A percentile compares a stretch with the other conserved stretches of the same genome.
Conservation (phyloP, 2,113 vertebrate genomes). For the Callithrix jacchus region DNA sequence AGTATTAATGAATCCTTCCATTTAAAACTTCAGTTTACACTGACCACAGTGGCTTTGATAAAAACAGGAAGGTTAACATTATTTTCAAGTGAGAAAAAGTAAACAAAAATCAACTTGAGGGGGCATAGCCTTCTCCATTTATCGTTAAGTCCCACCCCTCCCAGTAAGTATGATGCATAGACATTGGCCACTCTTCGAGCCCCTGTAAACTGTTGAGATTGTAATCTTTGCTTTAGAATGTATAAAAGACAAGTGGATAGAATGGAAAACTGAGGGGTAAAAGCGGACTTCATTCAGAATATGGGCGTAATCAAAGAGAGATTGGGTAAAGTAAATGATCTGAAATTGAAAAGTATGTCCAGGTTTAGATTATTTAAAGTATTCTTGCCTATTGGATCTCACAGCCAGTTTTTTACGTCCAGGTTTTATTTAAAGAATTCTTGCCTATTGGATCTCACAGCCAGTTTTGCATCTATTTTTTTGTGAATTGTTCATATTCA, state of each 20-base stretch:
- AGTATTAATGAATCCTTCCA: neutral
- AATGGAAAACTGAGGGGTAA: neutral
- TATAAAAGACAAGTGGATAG: neutral
- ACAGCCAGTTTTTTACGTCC: neutral
- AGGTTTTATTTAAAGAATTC: neutral
- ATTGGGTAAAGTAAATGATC: neutral
- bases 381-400: neutral
- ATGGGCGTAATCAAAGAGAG: neutral
- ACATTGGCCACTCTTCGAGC: rapidly evolving
- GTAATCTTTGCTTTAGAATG: neutral
- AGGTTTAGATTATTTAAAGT: neutral
- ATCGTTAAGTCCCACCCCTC: neutral
- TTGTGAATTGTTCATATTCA: neutral
- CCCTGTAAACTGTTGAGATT: neutral
- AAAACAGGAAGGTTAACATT: neutral
- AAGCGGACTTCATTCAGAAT: neutral
- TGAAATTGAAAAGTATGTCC: neutral
- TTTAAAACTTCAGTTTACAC: neutral
- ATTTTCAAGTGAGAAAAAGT: neutral
- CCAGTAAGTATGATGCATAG: rapidly evolving
- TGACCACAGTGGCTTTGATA: neutral
- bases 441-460: neutral
- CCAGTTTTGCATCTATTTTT: neutral
- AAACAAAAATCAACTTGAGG: neutral
- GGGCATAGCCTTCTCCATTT: neutral